A percentile compares a stretch with the other conserved stretches of the same genome.
These are phyloP conservation scores for Mythimna impura DNA, from an alignment of 2,888 invertebrate species.

Conservation along the genomic window DNA sequence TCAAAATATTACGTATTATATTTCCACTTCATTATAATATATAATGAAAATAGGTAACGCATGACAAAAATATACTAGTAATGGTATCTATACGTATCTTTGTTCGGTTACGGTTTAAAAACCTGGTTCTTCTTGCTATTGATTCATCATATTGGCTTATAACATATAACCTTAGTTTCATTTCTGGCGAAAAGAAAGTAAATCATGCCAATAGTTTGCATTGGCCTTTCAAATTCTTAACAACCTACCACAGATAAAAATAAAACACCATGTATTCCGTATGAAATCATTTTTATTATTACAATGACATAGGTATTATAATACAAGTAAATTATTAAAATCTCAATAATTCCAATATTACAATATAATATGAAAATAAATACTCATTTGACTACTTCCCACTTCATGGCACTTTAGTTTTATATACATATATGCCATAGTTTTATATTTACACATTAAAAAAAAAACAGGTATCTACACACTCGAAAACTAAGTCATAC, in stretches of 20 bases:
- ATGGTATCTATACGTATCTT: no score
- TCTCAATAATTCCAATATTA: conserved; percentile 7
- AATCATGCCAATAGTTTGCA: no score
- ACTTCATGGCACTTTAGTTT: conserved; percentile 44
- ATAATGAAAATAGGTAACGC: no score
- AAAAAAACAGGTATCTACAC: neutral
- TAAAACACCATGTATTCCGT: neutral
- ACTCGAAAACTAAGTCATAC: neutral
- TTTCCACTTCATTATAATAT: no score
- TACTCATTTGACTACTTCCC: conserved; percentile 37
- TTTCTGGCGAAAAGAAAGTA: no score
- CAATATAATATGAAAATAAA: neutral
- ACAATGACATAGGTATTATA: neutral
- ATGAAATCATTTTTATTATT: conserved; percentile 28
- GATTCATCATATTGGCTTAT: no score
- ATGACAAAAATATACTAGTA: no score
- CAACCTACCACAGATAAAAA: neutral
- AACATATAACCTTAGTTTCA: no score
- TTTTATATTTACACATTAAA: conserved; percentile 4
- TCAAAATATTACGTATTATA: no score
- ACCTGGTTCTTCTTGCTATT: no score
- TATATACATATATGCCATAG: neutral
- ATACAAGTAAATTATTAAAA: conserved; percentile 18
- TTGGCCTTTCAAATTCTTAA: no score
- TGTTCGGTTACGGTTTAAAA: no score